Percentiles rank a stretch among this genome's conserved stretches.
These are phyloP conservation scores for Prionace glauca DNA, from an alignment of 2,797 vertebrate species.

Conservation along the genomic window DNA sequence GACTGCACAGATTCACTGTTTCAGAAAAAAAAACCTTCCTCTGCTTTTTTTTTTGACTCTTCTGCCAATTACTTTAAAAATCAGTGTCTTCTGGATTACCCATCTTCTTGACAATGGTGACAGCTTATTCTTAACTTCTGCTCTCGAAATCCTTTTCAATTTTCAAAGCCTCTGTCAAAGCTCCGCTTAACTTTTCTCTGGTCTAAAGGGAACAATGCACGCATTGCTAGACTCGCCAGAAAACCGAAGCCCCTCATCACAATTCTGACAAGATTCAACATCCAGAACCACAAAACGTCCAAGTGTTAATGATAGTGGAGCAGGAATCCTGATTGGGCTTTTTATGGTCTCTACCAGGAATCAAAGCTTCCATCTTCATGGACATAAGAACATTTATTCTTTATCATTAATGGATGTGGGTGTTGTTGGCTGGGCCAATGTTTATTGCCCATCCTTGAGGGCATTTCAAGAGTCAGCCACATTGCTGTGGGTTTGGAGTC, in stretches of 20 bases:
- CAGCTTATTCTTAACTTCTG: background rate
- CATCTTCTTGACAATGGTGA: background rate
- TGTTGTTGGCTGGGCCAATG: no score
- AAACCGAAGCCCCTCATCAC: background rate
- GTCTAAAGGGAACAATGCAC: background rate
- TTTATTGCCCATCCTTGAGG: no score
- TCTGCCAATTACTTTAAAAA: background rate
- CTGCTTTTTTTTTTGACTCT: background rate
- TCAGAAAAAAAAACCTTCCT: background rate
- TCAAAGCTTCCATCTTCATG: background rate
- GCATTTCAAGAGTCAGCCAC: no score
- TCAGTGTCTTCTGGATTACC: background rate
- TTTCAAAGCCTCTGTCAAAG: background rate
- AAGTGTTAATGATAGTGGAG: background rate
- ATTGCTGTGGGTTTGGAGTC: no score
- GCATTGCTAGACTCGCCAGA: no score
- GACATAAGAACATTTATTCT: no score
- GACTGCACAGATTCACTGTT: background rate
- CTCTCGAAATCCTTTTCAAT: background rate
- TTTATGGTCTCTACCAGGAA: background rate
- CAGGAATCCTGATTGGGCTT: background rate
- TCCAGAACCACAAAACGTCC: background rate
- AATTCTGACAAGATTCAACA: background rate
- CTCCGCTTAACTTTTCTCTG: background rate
- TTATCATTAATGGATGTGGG: no score